phyloP scores from a whole-genome alignment of 2,113 vertebrate genomes.

The Lutjanus erythropterus region DNA sequence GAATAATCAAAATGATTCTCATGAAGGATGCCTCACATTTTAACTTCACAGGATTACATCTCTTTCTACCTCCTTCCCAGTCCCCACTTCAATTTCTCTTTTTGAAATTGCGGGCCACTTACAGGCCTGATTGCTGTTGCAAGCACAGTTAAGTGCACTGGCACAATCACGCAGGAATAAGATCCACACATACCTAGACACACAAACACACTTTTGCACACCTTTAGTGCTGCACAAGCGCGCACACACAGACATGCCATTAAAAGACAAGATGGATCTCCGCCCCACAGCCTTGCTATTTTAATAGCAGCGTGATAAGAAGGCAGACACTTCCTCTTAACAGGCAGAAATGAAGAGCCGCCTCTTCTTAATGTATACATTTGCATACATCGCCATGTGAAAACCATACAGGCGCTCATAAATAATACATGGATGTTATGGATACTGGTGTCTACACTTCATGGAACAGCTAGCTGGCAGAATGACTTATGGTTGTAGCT shows the following conservation, averaged over 20 bases:
- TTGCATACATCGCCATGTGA: constrained; percentile 57
- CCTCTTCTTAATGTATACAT: constrained; percentile 65
- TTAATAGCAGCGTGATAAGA: constrained; percentile 64
- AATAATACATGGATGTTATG: constrained; percentile 73
- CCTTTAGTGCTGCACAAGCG: background rate
- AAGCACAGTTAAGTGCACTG: constrained; percentile 56
- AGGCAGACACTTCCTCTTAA: constrained; percentile 55
- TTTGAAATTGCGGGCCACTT: constrained; percentile 64
- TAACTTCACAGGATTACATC: constrained; percentile 33
- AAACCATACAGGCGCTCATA: constrained; percentile 44
- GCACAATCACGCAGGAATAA: constrained; percentile 39
- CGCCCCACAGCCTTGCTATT: constrained; percentile 58
- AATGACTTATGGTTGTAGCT: constrained; percentile 64
- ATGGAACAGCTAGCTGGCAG: constrained; percentile 50
- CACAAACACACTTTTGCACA: background rate
- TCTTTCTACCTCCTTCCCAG: constrained; percentile 25
- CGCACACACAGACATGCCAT: constrained; percentile 28
- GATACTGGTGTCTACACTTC: constrained; percentile 56
- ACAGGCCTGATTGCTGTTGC: constrained; percentile 59
- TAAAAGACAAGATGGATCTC: constrained; percentile 63
- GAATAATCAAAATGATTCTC: constrained; percentile 63
- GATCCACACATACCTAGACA: constrained; percentile 13
- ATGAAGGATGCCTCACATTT: constrained; percentile 50
- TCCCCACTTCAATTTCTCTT: constrained; percentile 46
- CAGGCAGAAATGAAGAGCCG: constrained; percentile 60